Evolutionary conservation across 2,113 vertebrate genomes (phyloP).

Genomic region (Perognathus longimembris): DNA sequence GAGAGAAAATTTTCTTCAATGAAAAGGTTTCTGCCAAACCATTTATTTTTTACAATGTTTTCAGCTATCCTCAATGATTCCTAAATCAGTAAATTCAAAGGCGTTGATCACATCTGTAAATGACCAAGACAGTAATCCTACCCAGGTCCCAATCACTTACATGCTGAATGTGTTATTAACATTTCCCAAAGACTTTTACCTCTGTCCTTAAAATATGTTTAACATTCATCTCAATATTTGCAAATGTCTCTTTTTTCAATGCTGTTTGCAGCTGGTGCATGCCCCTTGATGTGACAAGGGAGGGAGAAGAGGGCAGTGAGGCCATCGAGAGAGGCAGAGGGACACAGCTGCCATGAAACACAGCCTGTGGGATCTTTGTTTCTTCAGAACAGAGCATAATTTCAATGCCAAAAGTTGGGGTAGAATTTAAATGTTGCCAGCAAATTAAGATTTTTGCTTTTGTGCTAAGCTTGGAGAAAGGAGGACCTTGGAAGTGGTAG

Average conservation of each 20-base stretch:
- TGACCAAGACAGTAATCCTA: neutral
- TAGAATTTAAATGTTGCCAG: conserved; percentile 45
- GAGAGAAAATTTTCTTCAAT: neutral
- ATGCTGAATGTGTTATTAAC: neutral
- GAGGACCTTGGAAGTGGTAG: neutral
- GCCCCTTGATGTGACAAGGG: neutral
- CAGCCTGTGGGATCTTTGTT: neutral
- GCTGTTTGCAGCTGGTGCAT: neutral
- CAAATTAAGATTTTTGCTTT: conserved; percentile 29
- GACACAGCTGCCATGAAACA: neutral
- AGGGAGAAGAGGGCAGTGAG: no score
- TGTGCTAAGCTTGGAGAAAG: conserved; percentile 32
- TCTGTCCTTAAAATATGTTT: conserved; percentile 21
- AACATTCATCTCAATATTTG: neutral
- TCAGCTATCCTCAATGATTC: conserved; percentile 31
- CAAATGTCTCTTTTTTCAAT: neutral
- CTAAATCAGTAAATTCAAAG: neutral
- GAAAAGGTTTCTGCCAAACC: neutral
- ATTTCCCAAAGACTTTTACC: conserved; percentile 42
- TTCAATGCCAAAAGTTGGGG: neutral
- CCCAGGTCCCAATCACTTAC: neutral
- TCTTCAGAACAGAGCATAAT: neutral
- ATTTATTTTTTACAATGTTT: conserved; percentile 5
- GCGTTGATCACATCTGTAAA: neutral
- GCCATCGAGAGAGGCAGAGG: neutral